Base-by-base conservation (phyloP, 2,888 invertebrate genomes). In the Sicus ferrugineus region DNA sequence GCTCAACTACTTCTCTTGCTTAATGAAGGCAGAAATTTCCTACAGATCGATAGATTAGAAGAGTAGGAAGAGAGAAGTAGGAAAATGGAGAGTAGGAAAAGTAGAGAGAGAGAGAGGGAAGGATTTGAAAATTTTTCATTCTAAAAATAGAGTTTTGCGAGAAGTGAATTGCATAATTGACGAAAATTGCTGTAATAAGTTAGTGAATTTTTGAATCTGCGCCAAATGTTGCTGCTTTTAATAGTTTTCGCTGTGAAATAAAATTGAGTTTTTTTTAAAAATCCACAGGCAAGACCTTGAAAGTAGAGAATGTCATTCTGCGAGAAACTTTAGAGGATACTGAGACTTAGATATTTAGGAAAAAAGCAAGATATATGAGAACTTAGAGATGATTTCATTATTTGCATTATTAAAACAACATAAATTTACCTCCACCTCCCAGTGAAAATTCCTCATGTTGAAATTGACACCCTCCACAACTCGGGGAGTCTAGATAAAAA, bases 11-110 rank as follows among this genome's bases (percentile, higher is more conserved):
- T 85, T 50, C 78, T 79, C 68, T 30, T 77, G 3, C 70, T 84
- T 28, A 85, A 85, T 73, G 77, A 76, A 67, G 81, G 82, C 70
- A 68, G 69, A 65, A 83, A 81, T 77, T 77, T 80, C 59, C 80
- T 84, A 69, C 65, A 72, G 56, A 62, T 76, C 73, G 84, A 84
- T 75, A 28, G 79, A 81, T 68, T 84, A 76, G 71, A 31, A 52
- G 34, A 50, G 11, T 42, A n/a, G 19, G 50, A 26, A 30, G n/a
- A n/a, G n/a, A n/a, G 42, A 42, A 42, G 3, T 42, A 14, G n/a
- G 16, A 42, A n/a, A n/a, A 42, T 23, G 16, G 28, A 28, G 54
- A 54, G 14, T 31, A n/a, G 16, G n/a, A 30, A 34, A 4, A 9
- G 38, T 23, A 46, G 14, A 46, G n/a, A 46, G 28, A 58, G 30